These are phyloP conservation scores for Furnarius figulus DNA, from an alignment of 2,113 vertebrate genomes.

Conservation along the genomic window DNA sequence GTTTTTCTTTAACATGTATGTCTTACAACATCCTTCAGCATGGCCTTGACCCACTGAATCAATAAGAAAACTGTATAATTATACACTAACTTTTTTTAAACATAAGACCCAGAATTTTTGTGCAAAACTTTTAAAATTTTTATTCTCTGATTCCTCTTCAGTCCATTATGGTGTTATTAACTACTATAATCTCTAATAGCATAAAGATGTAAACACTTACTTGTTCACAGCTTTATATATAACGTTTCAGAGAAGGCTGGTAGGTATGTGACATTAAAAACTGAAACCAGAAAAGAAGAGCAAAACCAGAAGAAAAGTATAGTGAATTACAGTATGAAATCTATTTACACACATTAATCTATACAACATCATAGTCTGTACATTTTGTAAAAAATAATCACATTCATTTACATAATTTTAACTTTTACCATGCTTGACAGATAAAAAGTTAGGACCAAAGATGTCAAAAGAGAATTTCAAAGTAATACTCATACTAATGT, in stretches of 20 bases:
- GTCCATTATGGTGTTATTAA: not conserved
- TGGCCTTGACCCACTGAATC: not conserved
- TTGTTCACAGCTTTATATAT: conserved; percentile 55
- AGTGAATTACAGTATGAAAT: conserved; percentile 37
- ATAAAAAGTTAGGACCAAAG: not conserved
- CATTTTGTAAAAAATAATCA: conserved; percentile 60
- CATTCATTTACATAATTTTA: conserved; percentile 51
- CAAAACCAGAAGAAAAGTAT: not conserved
- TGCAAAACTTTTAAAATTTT: conserved; percentile 41
- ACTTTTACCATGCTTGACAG: conserved; percentile 12
- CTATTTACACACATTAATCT: conserved; percentile 55
- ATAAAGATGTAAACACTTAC: conserved; percentile 47
- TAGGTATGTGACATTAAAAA: conserved; percentile 20
- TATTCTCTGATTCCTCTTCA: conserved; percentile 43
- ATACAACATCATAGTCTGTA: conserved; percentile 56
- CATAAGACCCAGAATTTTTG: not conserved
- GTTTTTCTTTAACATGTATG: not conserved
- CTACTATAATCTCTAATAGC: not conserved
- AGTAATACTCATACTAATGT: not conserved
- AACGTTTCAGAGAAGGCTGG: not conserved
- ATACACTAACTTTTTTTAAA: not conserved
- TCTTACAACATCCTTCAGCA: not conserved
- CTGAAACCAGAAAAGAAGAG: not conserved
- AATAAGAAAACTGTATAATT: not conserved
- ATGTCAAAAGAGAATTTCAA: not conserved